Percentiles rank a stretch among this genome's conserved stretches.
phyloP scores from a whole-genome alignment of 2,113 vertebrate genomes.

The Crypturellus undulatus region DNA sequence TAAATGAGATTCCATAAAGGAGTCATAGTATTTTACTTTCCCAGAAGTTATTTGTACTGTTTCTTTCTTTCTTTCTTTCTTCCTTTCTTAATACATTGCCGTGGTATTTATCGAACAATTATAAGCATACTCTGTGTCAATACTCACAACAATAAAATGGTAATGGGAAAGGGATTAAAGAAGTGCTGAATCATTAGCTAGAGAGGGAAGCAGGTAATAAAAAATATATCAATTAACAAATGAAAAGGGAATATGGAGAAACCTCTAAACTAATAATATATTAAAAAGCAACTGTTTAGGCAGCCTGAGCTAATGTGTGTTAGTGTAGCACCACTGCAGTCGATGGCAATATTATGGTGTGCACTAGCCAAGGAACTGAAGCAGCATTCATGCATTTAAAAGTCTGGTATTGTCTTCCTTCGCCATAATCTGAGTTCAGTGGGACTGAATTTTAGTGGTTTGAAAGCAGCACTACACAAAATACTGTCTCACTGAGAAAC shows the following conservation, averaged over 20 bases:
- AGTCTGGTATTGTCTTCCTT: constrained; percentile 13
- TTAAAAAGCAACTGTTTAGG: neutral
- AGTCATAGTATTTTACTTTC: constrained; percentile 19
- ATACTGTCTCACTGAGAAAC: neutral
- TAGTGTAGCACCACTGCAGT: neutral
- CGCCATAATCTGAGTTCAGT: neutral
- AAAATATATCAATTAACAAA: constrained; percentile 64
- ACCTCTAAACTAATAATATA: constrained; percentile 54
- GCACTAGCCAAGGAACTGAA: neutral
- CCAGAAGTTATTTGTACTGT: constrained; percentile 43
- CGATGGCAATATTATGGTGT: neutral
- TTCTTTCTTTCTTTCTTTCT: neutral
- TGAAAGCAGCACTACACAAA: constrained; percentile 10
- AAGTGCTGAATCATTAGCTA: constrained; percentile 55
- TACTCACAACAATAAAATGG: constrained; percentile 61
- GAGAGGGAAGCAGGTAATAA: constrained; percentile 56
- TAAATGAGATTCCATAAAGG: constrained; percentile 28
- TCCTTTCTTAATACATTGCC: neutral
- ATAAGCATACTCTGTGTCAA: constrained; percentile 55
- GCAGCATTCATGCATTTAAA: constrained; percentile 17
- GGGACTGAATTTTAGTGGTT: neutral
- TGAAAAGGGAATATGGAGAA: constrained; percentile 62
- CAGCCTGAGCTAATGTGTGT: neutral
- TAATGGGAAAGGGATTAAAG: constrained; percentile 45
- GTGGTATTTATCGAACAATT: constrained; percentile 27